Base-by-base conservation (phyloP, 2,888 invertebrate species). In the Limulus polyphemus region DNA sequence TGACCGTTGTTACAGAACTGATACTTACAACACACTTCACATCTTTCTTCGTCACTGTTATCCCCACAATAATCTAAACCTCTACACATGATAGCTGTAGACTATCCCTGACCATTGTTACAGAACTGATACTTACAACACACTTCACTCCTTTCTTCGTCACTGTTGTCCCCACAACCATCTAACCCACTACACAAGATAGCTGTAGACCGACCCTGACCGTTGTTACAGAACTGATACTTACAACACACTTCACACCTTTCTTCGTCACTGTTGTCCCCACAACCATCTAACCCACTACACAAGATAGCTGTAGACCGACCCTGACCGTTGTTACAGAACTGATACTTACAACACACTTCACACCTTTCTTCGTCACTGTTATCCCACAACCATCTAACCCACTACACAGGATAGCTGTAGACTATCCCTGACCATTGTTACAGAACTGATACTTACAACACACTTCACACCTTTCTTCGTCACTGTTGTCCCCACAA, bases 11-110 rank as follows among this genome's bases (percentile, higher is more conserved):
- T 85, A 77, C 92, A 93, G 32, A 32, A 32, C 32, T 32, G 32
- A 32, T 32, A 32, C 90, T 87, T 78, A 92, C 92, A 84, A 79
- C 92, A 92, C 69, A 91, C 86, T 68, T 82, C 81, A 77, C 92
- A 93, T 65, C 84, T 83, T 65, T 82, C 83, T 77, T 93, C 92
- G 74, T 92, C 92, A 56, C 87, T 88, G 69, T 87, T 88, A 79
- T 92, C 92, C 11, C 92, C 92, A 73, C 92, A 92, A 32, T 92
- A 92, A 75, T 92, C 91, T 52, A 87, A 81, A 47, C 92, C 92
- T 13, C 90, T 90, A 76, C 92, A 92, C 4, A 89, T 84, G 65
- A 92, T 88, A 0, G 91, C 91, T 62, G 89, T 87, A 58, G n/a
- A n/a, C n/a, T n/a, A n/a, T n/a, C 92, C 92, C 64, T 90, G 81